Base-by-base conservation (phyloP, 2,113 vertebrate genomes). In the Noctilio leporinus region DNA sequence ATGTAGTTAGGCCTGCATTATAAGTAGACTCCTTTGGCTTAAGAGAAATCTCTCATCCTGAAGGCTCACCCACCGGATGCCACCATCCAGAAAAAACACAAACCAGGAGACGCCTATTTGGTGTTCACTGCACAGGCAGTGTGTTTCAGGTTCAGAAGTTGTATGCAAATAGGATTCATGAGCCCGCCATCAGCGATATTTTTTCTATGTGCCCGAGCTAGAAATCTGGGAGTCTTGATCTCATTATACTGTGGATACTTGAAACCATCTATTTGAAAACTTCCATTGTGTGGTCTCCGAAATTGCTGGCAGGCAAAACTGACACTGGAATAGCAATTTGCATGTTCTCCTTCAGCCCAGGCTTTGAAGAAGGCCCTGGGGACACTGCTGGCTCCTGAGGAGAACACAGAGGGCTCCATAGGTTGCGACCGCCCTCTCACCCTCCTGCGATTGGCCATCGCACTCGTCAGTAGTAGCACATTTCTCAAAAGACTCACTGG, bases 191-290 rank as follows among this genome's bases (percentile, higher is more conserved):
- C 65, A 93, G 59, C 78, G 86, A 19, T 86, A 93, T 94, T 96
- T 94, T 93, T 76, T 82, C 93, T 73, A 19, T 40, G 64, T 91
- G 93, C 78, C 86, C 82, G 28, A 10, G 77, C 82, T 96, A 64
- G 93, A 82, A 70, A 93, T 75, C 81, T 78, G 10, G 53, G 64
- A 95, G 73, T 85, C 93, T 85, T 97, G 97, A 96, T 97, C 94
- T 95, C 91, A 95, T 97, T 96, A 96, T 69, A 65, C 47, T 20
- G 30, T 76, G 82, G 96, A 92, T 76, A 94, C 93, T 93, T n/a
- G 30, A 97, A 96, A 93, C 82, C 91, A 70, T 83, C 73, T 96
- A 93, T 96, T 96, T 96, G 95, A 89, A 96, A 89, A 91, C 62
- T 59, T 95, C 93, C 88, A 95, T 96, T 95, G 93, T 96, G 93